Conservation (phyloP, 2,888 invertebrate genomes). For the Yponomeuta sedellus region DNA sequence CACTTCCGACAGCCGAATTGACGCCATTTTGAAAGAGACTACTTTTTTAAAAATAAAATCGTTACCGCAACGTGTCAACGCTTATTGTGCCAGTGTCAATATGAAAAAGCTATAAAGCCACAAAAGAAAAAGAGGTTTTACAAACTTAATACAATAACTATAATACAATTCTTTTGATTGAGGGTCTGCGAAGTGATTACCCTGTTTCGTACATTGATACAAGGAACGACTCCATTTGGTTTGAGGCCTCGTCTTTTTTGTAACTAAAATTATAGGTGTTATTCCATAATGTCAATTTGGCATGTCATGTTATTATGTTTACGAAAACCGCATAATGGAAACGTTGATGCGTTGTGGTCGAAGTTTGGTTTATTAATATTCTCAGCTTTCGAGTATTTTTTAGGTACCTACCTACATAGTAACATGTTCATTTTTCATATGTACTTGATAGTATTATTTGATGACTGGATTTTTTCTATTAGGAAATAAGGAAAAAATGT, state of each 20-base stretch:
- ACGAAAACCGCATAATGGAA: conserved; percentile 47
- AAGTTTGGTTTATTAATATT: conserved; percentile 21
- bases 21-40: conserved; percentile 33
- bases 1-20: conserved; percentile 50
- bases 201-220: conserved; percentile 60
- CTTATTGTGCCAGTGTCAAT: conserved; percentile 54
- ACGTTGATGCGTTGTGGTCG: conserved; percentile 32
- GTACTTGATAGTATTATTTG: too few species aligned
- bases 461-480: too few species aligned
- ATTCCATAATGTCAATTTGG: conserved; percentile 42
- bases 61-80: conserved; percentile 68
- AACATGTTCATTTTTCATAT: background rate
- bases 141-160: conserved; percentile 59
- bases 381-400: conserved; percentile 1
- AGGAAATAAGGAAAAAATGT: background rate
- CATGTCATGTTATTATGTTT: conserved; percentile 52
- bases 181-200: conserved; percentile 67
- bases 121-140: conserved; percentile 61
- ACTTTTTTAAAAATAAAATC: conserved; percentile 56
- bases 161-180: conserved; percentile 58
- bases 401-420: background rate
- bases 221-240: conserved; percentile 66
- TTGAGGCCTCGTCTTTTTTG: conserved; percentile 38
- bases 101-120: conserved; percentile 42
- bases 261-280: conserved; percentile 64